Evolutionary conservation across 2,888 invertebrate species (phyloP).

Genomic region (Ophioninae sp.): DNA sequence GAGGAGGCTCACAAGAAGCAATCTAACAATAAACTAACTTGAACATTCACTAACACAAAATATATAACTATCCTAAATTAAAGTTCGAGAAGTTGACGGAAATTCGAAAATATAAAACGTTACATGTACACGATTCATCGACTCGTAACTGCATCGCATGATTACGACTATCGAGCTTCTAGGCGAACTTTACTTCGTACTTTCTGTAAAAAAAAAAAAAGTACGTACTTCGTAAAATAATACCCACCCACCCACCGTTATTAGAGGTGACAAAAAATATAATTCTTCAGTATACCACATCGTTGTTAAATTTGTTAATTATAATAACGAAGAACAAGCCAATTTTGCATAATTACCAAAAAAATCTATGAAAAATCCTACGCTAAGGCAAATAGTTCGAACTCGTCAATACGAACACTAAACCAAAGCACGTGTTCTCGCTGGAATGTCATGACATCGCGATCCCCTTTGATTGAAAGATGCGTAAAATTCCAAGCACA

Average conservation of each 20-base stretch:
- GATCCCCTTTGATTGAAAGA: slow-evolving; percentile 11
- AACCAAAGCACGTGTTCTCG: background rate
- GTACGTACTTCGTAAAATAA: too few relatives aligned
- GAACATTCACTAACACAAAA: too few relatives aligned
- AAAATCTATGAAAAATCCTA: background rate
- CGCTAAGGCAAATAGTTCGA: background rate
- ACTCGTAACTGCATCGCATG: slow-evolving; percentile 49
- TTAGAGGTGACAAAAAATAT: too few relatives aligned
- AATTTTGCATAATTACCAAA: background rate
- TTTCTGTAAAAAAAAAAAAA: too few relatives aligned
- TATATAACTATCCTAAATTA: too few relatives aligned
- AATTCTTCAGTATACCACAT: too few relatives aligned
- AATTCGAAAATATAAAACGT: background rate
- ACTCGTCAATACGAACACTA: background rate
- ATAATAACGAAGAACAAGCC: slow-evolving; percentile 65
- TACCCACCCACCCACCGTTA: too few relatives aligned
- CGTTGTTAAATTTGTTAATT: too few relatives aligned
- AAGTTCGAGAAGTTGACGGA: too few relatives aligned
- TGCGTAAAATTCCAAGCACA: slow-evolving; percentile 7
- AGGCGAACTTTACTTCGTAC: too few relatives aligned
- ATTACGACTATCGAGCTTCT: slow-evolving; percentile 60
- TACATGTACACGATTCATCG: slow-evolving; percentile 22
- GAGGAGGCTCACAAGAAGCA: background rate
- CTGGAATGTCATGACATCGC: background rate
- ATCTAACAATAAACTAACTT: too few relatives aligned